A percentile compares a stretch with the other conserved stretches of the same genome.
These are phyloP conservation scores for Microtus ochrogaster DNA, from an alignment of 2,113 vertebrate genomes.

Conservation along the genomic window DNA sequence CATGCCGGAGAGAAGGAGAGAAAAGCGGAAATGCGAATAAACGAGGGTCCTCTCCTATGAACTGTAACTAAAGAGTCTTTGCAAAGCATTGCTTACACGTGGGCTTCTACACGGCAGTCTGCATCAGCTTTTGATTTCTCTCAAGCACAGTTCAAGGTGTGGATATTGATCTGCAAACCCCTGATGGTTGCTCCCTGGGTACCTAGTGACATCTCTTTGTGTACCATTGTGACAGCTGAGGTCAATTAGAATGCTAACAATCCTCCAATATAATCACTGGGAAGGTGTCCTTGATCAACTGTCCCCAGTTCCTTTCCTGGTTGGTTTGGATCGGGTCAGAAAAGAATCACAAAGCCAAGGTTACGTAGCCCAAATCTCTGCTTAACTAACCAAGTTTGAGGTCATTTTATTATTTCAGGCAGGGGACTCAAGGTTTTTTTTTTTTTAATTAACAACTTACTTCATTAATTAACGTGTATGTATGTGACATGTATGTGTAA, in stretches of 20 bases:
- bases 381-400: too few species aligned
- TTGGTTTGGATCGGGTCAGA: not conserved
- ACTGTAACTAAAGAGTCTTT: constrained; percentile 64
- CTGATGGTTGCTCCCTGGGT: constrained; percentile 66
- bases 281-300: constrained; percentile 67
- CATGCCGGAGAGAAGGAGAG: constrained; percentile 12
- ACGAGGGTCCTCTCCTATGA: constrained; percentile 26
- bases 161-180: constrained; percentile 75
- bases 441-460: not conserved
- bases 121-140: constrained; percentile 72
- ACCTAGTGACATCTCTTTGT: constrained; percentile 68
- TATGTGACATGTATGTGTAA: not conserved
- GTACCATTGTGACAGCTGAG: constrained; percentile 73
- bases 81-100: constrained; percentile 59
- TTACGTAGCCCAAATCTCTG: not conserved
- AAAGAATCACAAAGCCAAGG: not conserved
- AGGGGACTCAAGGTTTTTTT: not conserved
- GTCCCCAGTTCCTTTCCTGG: not conserved
- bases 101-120: not conserved
- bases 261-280: constrained; percentile 42
- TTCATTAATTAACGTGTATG: not conserved
- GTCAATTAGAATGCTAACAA: constrained; percentile 71
- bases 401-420: not conserved
- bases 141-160: constrained; percentile 79
- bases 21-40: not conserved